Conservation (phyloP, 2,797 vertebrate genomes). For the Nasua narica region DNA sequence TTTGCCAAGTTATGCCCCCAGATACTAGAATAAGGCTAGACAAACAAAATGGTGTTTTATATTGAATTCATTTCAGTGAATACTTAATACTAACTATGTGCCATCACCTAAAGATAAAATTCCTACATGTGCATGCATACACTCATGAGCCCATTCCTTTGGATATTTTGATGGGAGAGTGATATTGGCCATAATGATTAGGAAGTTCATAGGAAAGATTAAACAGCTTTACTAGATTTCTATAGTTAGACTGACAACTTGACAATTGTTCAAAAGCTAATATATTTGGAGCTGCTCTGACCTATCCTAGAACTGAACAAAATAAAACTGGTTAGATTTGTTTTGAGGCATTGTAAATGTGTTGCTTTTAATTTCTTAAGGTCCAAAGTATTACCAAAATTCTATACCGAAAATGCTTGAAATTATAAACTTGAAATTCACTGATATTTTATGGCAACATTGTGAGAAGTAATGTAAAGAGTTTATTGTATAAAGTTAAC, state of each 20-base stretch:
- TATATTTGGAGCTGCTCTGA: background rate
- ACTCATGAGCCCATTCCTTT: background rate
- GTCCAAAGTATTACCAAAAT: background rate
- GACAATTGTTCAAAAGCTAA: background rate
- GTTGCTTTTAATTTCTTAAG: background rate
- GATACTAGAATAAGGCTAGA: background rate
- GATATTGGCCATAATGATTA: background rate
- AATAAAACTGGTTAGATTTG: background rate
- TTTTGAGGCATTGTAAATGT: background rate
- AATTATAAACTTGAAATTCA: slow-evolving; percentile 31
- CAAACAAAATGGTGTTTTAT: background rate
- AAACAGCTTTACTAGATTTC: background rate
- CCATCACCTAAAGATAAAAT: background rate
- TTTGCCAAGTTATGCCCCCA: background rate
- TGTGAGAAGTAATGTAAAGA: background rate
- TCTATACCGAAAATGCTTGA: background rate
- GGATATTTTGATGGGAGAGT: background rate
- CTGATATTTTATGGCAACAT: background rate
- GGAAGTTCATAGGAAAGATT: background rate
- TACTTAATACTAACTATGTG: background rate
- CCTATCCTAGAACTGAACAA: background rate
- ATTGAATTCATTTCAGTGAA: background rate
- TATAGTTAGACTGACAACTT: background rate
- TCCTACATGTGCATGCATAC: background rate
- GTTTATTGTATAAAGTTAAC: background rate